Conservation (phyloP, 2,888 invertebrate genomes). For the Amphipoea lucens region DNA sequence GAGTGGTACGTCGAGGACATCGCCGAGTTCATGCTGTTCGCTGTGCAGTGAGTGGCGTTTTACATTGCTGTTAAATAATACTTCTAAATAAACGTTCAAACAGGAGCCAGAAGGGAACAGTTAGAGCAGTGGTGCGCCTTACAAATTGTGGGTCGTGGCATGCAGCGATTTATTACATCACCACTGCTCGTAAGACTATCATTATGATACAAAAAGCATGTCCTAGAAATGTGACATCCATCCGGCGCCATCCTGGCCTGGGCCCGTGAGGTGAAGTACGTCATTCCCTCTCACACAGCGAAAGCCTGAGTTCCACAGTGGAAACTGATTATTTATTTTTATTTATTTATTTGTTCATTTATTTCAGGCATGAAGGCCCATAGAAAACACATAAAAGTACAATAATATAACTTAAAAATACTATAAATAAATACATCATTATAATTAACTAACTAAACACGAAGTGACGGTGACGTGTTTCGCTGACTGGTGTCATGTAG, state of each 20-base stretch:
- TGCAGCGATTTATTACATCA: neutral
- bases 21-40: slow-evolving; percentile 98
- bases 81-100: neutral
- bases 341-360: no score
- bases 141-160: neutral
- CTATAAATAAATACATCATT: no score
- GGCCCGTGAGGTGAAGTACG: neutral
- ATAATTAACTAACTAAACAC: no score
- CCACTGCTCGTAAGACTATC: neutral
- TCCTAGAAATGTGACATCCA: neutral
- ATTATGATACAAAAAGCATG: neutral
- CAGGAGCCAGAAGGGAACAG: neutral
- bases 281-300: neutral
- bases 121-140: neutral
- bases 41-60: slow-evolving; percentile 94
- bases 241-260: neutral
- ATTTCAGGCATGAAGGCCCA: no score
- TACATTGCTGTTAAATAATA: neutral
- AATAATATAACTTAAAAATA: no score
- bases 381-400: no score
- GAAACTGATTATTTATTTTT: no score
- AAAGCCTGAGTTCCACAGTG: no score
- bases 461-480: no score
- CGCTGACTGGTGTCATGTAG: no score
- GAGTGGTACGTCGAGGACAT: slow-evolving; percentile 99